Conservation (phyloP, 2,113 vertebrate species). For the Motacilla alba region DNA sequence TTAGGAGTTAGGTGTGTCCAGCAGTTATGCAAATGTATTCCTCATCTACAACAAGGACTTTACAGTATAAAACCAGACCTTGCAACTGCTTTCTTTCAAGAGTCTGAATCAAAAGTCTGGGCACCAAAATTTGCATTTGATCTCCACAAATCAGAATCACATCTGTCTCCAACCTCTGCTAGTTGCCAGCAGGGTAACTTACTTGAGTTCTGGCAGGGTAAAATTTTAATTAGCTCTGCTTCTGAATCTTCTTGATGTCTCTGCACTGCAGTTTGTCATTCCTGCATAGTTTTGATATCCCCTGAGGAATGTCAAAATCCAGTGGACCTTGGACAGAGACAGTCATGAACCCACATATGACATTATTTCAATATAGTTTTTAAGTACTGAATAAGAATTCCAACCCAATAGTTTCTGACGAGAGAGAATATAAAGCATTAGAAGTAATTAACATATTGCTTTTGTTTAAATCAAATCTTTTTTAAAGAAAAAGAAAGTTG, state of each 20-base stretch:
- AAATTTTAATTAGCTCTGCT: not conserved
- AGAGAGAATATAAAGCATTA: not conserved
- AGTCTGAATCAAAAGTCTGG: not conserved
- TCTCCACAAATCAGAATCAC: not conserved
- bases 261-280: not conserved
- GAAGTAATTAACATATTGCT: not conserved
- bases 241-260: not conserved
- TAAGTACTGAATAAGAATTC: not conserved
- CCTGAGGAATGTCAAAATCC: not conserved
- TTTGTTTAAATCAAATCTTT: not conserved
- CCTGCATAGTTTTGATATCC: not conserved
- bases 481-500: not conserved
- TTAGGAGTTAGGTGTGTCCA: not conserved
- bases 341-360: not conserved
- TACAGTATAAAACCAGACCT: not conserved
- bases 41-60: not conserved
- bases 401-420: not conserved
- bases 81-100: not conserved
- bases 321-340: not conserved
- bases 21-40: not conserved
- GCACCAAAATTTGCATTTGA: not conserved
- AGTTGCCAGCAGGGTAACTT: not conserved
- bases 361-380: not conserved
- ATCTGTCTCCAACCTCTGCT: not conserved
- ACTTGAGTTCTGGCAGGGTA: not conserved